A percentile compares a stretch with the other conserved stretches of the same genome.
These are phyloP conservation scores for Agrotis segetum DNA, from an alignment of 2,888 invertebrate genomes.

Conservation along the genomic window DNA sequence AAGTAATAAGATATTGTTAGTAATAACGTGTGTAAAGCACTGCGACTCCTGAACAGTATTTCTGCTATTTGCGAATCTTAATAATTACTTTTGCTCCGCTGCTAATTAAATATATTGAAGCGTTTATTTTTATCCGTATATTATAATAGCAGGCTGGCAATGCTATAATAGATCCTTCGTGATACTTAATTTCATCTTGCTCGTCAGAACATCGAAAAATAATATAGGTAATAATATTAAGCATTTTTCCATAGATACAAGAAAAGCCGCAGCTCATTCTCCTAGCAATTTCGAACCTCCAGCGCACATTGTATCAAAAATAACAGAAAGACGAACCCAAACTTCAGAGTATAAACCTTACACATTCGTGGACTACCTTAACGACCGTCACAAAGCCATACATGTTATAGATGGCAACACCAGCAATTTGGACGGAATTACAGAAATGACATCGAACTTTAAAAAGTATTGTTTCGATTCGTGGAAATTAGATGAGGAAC, in stretches of 20 bases:
- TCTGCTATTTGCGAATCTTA: conserved; percentile 20
- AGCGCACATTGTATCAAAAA: conserved; percentile 76
- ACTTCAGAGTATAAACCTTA: conserved; percentile 49
- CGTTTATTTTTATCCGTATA: not conserved
- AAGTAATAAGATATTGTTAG: not conserved
- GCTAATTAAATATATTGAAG: not conserved
- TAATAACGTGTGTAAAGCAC: not conserved
- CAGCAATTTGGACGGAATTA: conserved; percentile 51
- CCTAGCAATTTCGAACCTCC: conserved; percentile 77
- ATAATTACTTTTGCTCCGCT: conserved; percentile 7
- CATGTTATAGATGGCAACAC: conserved; percentile 65
- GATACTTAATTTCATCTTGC: not conserved
- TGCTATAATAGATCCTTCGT: not conserved
- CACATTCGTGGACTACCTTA: conserved; percentile 60
- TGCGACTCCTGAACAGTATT: conserved; percentile 22
- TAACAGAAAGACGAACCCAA: conserved; percentile 58
- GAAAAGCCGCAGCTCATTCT: conserved; percentile 60
- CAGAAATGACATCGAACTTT: conserved; percentile 58
- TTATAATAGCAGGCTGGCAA: not conserved
- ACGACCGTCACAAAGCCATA: conserved; percentile 64
- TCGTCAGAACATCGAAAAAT: conserved; percentile 7
- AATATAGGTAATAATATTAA: not conserved
- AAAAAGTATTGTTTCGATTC: conserved; percentile 62
- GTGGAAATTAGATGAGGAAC: conserved; percentile 85
- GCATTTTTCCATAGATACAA: conserved; percentile 65